Percentiles rank a stretch among this genome's conserved stretches.
These are phyloP conservation scores for Drosophila gunungcola DNA, from an alignment of 1,140 invertebrate genomes.

Conservation along the genomic window DNA sequence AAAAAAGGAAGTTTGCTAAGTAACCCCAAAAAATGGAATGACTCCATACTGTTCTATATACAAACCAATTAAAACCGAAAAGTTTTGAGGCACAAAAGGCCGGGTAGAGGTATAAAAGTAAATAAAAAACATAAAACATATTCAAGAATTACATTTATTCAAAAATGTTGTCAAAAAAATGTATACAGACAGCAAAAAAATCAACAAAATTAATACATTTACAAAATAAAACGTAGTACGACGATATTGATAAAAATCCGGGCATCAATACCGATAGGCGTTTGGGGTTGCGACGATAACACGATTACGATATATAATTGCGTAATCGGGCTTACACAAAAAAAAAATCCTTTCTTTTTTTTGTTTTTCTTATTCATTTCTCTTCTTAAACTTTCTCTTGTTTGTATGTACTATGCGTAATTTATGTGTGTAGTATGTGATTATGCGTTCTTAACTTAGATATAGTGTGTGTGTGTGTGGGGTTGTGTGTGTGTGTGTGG, in stretches of 20 bases:
- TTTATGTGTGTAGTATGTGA: constrained; percentile 71
- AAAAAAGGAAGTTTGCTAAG: background rate
- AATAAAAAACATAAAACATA: constrained; percentile 32
- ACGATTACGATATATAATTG: constrained; percentile 46
- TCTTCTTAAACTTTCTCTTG: constrained; percentile 14
- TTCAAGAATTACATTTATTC: constrained; percentile 83
- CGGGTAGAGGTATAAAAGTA: background rate
- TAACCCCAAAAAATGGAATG: background rate
- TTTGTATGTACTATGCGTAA: constrained; percentile 66
- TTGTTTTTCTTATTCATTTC: constrained; percentile 22
- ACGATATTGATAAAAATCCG: constrained; percentile 74
- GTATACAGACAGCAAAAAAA: constrained; percentile 83
- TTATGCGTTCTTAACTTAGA: constrained; percentile 57
- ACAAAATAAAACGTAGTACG: constrained; percentile 81
- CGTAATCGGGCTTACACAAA: constrained; percentile 30
- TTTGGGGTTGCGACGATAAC: constrained; percentile 34
- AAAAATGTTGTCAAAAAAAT: constrained; percentile 82
- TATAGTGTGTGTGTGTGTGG: constrained; percentile 39
- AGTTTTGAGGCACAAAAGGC: background rate
- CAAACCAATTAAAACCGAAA: constrained; percentile 14
- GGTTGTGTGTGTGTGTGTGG: constrained; percentile 21
- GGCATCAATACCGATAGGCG: constrained; percentile 60
- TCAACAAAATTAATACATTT: constrained; percentile 83
- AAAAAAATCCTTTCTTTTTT: constrained; percentile 39
- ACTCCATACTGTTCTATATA: constrained; percentile 10